phyloP scores from a whole-genome alignment of 2,113 vertebrate species.

The Chamaetylas fuelleborni region DNA sequence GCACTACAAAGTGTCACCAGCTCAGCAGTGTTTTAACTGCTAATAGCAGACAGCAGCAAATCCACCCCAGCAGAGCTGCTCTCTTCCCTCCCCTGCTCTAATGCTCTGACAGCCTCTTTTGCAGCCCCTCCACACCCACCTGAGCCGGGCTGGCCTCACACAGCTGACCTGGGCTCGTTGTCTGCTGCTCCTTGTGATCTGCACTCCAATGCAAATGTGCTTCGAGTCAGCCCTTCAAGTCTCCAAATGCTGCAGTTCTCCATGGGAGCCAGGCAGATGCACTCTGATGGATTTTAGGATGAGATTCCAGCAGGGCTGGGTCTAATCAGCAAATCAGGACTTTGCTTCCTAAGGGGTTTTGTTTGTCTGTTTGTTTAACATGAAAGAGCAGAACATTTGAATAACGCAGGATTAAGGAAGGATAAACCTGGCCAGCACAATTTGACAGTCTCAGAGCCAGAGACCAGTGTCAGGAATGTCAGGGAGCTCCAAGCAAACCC shows the following conservation, averaged over 20 bases:
- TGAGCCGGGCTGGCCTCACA: background rate
- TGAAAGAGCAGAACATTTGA: conserved; percentile 5
- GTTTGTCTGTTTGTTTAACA: conserved; percentile 31
- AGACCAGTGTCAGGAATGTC: rapidly evolving
- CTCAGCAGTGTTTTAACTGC: background rate
- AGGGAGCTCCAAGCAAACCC: background rate
- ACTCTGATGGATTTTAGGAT: conserved; percentile 27
- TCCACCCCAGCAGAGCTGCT: background rate
- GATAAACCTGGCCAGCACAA: background rate
- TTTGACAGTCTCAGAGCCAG: background rate
- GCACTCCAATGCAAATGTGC: background rate
- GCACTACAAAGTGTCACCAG: background rate
- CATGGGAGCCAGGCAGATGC: background rate
- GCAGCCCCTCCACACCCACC: background rate
- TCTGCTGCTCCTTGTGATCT: background rate
- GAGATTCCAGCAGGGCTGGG: conserved; percentile 33
- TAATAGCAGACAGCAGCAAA: background rate
- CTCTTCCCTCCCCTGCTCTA: background rate
- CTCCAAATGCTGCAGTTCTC: background rate
- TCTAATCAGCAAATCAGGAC: conserved; percentile 38
- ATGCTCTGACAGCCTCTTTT: background rate
- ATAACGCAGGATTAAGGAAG: background rate
- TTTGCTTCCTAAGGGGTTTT: conserved; percentile 20
- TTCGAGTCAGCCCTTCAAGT: background rate
- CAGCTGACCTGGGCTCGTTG: background rate